Evolutionary conservation across 2,888 invertebrate genomes (phyloP).

Genomic region (Drosophila cracens): DNA sequence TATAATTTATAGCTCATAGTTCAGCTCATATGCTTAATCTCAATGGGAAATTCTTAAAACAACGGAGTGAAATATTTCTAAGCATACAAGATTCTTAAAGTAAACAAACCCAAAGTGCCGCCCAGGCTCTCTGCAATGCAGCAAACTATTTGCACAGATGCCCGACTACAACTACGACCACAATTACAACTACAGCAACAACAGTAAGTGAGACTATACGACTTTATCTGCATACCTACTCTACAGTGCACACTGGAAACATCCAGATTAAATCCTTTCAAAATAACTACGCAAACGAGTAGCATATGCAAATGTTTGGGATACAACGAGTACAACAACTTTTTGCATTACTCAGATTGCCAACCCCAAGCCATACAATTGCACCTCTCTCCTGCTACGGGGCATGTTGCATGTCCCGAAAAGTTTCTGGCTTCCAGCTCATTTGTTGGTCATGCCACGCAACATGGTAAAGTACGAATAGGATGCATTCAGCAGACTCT

Average conservation of each 20-base stretch:
- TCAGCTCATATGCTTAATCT: background rate
- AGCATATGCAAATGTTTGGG: slow-evolving; percentile 71
- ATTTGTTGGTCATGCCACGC: slow-evolving; percentile 78
- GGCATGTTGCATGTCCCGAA: slow-evolving; percentile 52
- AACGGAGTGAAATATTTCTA: slow-evolving; percentile 24
- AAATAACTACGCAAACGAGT: slow-evolving; percentile 65
- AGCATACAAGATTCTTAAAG: slow-evolving; percentile 27
- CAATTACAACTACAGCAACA: slow-evolving; percentile 5
- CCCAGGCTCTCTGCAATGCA: slow-evolving; percentile 18
- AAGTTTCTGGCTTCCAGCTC: slow-evolving; percentile 72
- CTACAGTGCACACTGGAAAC: slow-evolving; percentile 33
- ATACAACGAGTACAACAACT: slow-evolving; percentile 59
- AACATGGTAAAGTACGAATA: slow-evolving; percentile 83
- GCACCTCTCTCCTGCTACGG: slow-evolving; percentile 1
- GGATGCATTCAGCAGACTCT: slow-evolving; percentile 82
- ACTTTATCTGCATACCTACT: slow-evolving; percentile 32
- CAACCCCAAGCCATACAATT: background rate
- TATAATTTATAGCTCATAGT: background rate
- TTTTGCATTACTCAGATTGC: slow-evolving; percentile 80
- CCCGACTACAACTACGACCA: slow-evolving; percentile 6
- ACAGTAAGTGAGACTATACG: slow-evolving; percentile 3
- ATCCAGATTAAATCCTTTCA: slow-evolving; percentile 75
- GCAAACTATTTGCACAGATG: slow-evolving; percentile 59
- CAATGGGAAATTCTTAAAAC: slow-evolving; percentile 15
- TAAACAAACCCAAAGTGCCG: slow-evolving; percentile 28